A percentile compares a stretch with the other conserved stretches of the same genome.
Evolutionary conservation across 2,113 vertebrate genomes (phyloP).

Genomic region (Fulmarus glacialis): DNA sequence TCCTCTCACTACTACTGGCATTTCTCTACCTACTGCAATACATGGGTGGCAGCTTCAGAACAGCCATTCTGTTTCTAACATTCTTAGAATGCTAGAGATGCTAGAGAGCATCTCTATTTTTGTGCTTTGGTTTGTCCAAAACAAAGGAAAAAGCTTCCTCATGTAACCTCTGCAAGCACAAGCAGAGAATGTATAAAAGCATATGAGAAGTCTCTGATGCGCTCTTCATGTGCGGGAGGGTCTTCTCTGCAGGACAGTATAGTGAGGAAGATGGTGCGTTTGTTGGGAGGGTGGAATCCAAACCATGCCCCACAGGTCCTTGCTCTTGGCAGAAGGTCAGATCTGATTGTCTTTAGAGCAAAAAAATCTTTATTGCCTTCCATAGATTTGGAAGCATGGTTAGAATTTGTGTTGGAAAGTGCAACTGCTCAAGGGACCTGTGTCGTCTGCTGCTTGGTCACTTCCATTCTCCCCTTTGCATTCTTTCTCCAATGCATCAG

Average conservation of each 20-base stretch:
- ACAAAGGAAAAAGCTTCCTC: not conserved
- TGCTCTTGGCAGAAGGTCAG: not conserved
- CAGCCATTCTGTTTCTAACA: not conserved
- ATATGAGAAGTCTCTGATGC: not conserved
- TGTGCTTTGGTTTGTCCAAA: not conserved
- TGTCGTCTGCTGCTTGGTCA: not conserved
- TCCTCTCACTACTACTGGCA: not conserved
- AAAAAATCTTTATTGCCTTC: not conserved
- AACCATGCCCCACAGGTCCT: rapidly evolving
- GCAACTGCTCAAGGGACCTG: not conserved
- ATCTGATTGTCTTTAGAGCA: not conserved
- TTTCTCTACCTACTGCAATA: not conserved
- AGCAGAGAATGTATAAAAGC: not conserved
- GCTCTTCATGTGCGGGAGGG: not conserved
- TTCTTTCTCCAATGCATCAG: not conserved
- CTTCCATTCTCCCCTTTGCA: not conserved
- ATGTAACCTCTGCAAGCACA: not conserved
- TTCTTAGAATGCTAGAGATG: too few species aligned
- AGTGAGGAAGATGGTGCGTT: not conserved
- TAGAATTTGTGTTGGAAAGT: not conserved
- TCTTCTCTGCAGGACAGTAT: not conserved
- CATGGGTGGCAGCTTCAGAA: not conserved
- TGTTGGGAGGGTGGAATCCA: not conserved
- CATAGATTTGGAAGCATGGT: not conserved
- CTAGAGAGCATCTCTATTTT: not conserved